A percentile compares a stretch with the other conserved stretches of the same genome.
Evolutionary conservation across 2,113 vertebrate genomes (phyloP).

Genomic region (Brachyhypopomus occidentalis): DNA sequence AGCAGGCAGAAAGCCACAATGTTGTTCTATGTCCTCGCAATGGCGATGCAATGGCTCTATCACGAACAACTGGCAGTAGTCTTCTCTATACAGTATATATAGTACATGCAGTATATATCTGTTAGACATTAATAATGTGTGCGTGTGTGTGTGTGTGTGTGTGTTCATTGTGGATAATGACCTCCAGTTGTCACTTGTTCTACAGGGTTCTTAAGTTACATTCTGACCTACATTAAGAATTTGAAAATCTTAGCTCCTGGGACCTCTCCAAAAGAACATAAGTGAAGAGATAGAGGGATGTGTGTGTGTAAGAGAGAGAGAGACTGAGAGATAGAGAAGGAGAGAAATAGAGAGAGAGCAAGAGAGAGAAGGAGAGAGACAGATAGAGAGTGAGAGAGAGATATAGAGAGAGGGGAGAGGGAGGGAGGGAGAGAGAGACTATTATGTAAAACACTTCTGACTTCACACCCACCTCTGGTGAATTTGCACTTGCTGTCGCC

Average conservation of each 20-base stretch:
- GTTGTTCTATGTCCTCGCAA: not conserved
- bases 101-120: conserved; percentile 48
- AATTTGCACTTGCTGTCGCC: conserved; percentile 36
- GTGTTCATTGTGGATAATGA: conserved; percentile 23
- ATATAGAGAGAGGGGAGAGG: too few relatives aligned
- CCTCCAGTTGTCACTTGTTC: conserved; percentile 17
- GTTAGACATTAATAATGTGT: conserved; percentile 42
- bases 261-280: conserved; percentile 14
- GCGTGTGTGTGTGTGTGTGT: conserved; percentile 24
- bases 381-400: too few relatives aligned
- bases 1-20: not conserved
- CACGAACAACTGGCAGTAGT: not conserved
- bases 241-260: not conserved
- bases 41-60: too few relatives aligned
- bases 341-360: too few relatives aligned
- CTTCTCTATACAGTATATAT: not conserved
- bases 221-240: conserved; percentile 21
- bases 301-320: not conserved
- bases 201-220: conserved; percentile 28
- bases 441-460: conserved; percentile 28
- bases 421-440: not conserved
- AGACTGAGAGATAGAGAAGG: too few relatives aligned
- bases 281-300: conserved; percentile 5
- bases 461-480: conserved; percentile 32
- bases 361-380: too few relatives aligned